Base-by-base conservation (phyloP, 2,113 vertebrate genomes). In the Tragelaphus imberbis region DNA sequence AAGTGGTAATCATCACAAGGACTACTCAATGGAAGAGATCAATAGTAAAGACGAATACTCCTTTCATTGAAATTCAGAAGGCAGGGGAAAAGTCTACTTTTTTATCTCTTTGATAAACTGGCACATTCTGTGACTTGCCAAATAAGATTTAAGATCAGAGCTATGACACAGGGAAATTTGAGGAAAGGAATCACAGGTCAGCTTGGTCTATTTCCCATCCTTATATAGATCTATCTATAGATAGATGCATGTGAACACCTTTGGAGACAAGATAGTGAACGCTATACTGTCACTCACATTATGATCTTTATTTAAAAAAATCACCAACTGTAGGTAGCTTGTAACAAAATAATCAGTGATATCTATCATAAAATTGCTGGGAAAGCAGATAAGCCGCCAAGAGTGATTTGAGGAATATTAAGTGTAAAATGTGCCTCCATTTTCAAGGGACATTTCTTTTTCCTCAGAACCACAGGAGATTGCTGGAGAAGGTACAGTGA, bases 1-100 rank as follows among this genome's bases (percentile, higher is more conserved):
- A 97, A 93, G 96, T 65, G 44, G 96, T 93, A 94, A 97, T 97
- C 97, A 96, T 90, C 94, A 56, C 23, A 86, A 96, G 97, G 81
- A 86, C 86, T 59, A 63, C 93, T 98, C 93, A 36, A 49, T 85
- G 87, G 86, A 89, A 40, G 25, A 56, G 97, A 98, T 98, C 97
- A 93, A 98, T 97, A 97, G 58, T 16, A 49, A 93, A 97, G 97
- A 96, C 55, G 93, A 93, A 96, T 79, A 87, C 40, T 92, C 61
- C 96, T 97, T 94, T 81, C 98, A 96, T 68, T 97, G 94, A 98
- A 98, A 98, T 98, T 97, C 97, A 93, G 91, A 95, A 97, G 84
- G 93, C 65, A 68, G 94, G 81, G 84, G 84, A 79, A 75, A 55
- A 27, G 28, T 77, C 77, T 30, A 30, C 94, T 77, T 97, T 93